phyloP scores from a whole-genome alignment of 2,113 vertebrate species.

The Genyomyrus donnyi region DNA sequence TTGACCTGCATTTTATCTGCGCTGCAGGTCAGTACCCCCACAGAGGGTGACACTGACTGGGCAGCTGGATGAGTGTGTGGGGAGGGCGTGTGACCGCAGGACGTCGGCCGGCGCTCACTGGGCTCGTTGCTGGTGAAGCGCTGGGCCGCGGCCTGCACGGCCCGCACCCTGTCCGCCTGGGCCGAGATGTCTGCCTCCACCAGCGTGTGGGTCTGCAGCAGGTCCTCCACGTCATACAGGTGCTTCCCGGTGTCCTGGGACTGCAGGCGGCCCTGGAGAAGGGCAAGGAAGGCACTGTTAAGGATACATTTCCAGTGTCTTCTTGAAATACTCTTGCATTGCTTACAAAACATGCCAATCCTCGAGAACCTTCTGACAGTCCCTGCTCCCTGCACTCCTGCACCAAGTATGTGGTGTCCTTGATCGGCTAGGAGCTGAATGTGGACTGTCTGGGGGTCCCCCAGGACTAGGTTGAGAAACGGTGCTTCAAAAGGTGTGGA shows the following conservation, averaged over 20 bases:
- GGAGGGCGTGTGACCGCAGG: background rate
- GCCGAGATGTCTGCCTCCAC: conserved; percentile 83
- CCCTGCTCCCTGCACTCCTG: background rate
- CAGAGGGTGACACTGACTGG: background rate
- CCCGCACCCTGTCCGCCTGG: conserved; percentile 80
- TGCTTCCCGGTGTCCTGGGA: conserved; percentile 87
- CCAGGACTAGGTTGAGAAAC: background rate
- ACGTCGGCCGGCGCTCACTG: conserved; percentile 51
- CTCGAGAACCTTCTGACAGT: background rate
- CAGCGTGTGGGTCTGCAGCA: conserved; percentile 84
- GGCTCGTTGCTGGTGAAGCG: conserved; percentile 70
- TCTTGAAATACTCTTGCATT: background rate
- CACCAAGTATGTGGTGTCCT: background rate
- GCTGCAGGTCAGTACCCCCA: background rate
- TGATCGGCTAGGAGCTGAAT: background rate
- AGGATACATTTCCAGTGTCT: background rate
- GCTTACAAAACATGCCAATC: background rate
- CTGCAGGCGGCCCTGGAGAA: conserved; percentile 72
- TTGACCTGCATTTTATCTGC: background rate
- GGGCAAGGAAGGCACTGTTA: conserved; percentile 8
- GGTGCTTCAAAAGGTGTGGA: background rate
- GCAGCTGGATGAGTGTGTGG: background rate
- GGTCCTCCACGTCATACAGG: conserved; percentile 81
- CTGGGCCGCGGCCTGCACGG: conserved; percentile 63
- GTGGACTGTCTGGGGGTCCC: background rate